These are phyloP conservation scores for Lanistes nyassanus DNA, from an alignment of 1,140 invertebrate species.

Conservation along the genomic window DNA sequence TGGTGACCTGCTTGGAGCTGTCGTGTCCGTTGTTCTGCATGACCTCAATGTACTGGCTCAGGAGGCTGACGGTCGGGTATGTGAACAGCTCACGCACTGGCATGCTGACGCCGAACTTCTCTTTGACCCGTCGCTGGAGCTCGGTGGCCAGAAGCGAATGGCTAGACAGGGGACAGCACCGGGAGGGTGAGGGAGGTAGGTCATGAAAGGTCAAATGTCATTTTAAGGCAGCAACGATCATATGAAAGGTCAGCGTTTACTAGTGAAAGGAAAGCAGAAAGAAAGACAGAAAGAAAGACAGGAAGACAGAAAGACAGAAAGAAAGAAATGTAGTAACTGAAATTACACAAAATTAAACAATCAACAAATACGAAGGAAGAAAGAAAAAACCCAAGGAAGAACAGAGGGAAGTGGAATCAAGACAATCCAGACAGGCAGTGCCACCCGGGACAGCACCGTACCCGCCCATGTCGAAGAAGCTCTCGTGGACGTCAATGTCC, in stretches of 20 bases:
- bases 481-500: slow-evolving; percentile 67
- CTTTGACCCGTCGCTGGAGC: slow-evolving; percentile 64
- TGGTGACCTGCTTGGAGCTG: slow-evolving; percentile 23
- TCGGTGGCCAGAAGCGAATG: slow-evolving; percentile 70
- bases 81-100: slow-evolving; percentile 65
- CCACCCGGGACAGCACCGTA: slow-evolving; percentile 31
- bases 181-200: too few species aligned
- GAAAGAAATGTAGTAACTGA: neutral
- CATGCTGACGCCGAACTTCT: slow-evolving; percentile 59
- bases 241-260: neutral
- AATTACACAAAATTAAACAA: too few species aligned
- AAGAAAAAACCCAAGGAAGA: neutral
- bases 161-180: too few species aligned
- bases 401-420: neutral
- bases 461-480: slow-evolving; percentile 69
- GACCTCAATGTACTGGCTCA: slow-evolving; percentile 62
- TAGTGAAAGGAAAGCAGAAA: neutral
- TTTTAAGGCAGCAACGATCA: too few species aligned
- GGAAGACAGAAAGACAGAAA: neutral
- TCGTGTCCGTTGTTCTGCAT: slow-evolving; percentile 28
- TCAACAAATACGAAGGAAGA: neutral
- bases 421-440: neutral
- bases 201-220: too few species aligned
- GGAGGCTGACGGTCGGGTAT: slow-evolving; percentile 63
- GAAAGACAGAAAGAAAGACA: neutral